A percentile compares a stretch with the other conserved stretches of the same genome.
These are phyloP conservation scores for Polyploca ridens DNA, from an alignment of 2,888 invertebrate species.

Conservation along the genomic window DNA sequence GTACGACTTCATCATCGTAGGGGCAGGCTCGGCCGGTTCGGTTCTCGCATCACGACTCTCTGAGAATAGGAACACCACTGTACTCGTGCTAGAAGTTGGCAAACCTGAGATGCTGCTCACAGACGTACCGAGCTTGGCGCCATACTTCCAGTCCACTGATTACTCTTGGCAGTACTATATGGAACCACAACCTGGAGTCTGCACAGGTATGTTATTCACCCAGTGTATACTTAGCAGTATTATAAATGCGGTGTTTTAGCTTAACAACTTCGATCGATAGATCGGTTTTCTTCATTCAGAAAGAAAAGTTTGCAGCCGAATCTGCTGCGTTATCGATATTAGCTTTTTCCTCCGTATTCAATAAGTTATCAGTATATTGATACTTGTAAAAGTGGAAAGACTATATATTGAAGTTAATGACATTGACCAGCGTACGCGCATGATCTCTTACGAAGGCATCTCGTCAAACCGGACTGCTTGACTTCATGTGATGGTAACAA, in stretches of 20 bases:
- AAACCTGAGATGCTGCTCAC: constrained; percentile 79
- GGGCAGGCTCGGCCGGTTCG: constrained; percentile 84
- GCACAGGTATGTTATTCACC: constrained; percentile 69
- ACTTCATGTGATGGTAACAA: background rate
- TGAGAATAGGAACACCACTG: constrained; percentile 66
- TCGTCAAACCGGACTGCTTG: background rate
- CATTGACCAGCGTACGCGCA: background rate
- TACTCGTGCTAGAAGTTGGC: constrained; percentile 69
- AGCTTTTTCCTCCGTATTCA: background rate
- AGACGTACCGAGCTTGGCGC: constrained; percentile 83
- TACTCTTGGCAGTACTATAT: constrained; percentile 90
- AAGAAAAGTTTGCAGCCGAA: background rate
- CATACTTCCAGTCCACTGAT: constrained; percentile 84
- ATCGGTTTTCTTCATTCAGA: too few relatives aligned
- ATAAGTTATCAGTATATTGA: background rate
- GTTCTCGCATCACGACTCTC: constrained; percentile 80
- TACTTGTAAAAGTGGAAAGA: background rate
- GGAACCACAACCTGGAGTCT: constrained; percentile 86
- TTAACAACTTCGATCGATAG: too few relatives aligned
- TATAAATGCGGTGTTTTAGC: too few relatives aligned
- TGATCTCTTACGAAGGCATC: background rate
- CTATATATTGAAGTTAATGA: background rate
- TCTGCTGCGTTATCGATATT: background rate
- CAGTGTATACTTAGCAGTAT: background rate
- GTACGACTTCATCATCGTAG: constrained; percentile 83